These are phyloP conservation scores for Symphodus melops DNA, from an alignment of 2,113 vertebrate genomes.

Conservation along the genomic window DNA sequence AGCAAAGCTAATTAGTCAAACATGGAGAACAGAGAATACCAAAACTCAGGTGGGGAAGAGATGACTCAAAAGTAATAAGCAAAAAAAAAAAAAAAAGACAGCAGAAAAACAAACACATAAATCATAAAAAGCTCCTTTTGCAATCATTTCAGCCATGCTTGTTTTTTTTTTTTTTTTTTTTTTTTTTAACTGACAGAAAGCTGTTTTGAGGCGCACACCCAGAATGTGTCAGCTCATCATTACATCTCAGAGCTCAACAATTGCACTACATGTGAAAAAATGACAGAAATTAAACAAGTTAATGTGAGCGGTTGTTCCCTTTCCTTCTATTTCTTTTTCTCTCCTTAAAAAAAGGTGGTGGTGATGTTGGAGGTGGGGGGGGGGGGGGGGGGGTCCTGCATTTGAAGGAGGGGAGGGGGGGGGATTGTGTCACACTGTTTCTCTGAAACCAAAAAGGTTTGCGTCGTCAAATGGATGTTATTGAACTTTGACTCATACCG, in stretches of 20 bases:
- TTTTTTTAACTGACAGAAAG: constrained; percentile 61
- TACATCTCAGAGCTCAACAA: constrained; percentile 75
- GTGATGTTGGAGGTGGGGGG: constrained; percentile 31
- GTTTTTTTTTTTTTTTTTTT: too few relatives aligned
- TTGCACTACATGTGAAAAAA: constrained; percentile 77
- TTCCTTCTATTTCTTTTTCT: constrained; percentile 82
- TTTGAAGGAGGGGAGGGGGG: neutral
- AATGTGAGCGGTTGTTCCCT: constrained; percentile 77
- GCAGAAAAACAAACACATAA: constrained; percentile 50
- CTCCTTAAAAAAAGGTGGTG: constrained; percentile 29
- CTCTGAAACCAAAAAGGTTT: constrained; percentile 63
- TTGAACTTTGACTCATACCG: constrained; percentile 50
- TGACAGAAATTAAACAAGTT: constrained; percentile 82
- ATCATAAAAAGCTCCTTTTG: constrained; percentile 78
- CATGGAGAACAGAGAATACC: constrained; percentile 54
- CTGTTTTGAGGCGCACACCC: constrained; percentile 82
- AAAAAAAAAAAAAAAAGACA: constrained; percentile 43
- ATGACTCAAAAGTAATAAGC: constrained; percentile 58
- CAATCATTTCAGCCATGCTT: constrained; percentile 85
- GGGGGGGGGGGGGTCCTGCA: neutral
- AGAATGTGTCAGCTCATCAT: constrained; percentile 85
- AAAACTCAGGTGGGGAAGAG: constrained; percentile 62
- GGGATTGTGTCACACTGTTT: constrained; percentile 32
- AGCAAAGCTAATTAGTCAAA: constrained; percentile 72
- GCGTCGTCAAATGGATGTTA: constrained; percentile 55